phyloP scores from a whole-genome alignment of 2,888 invertebrate genomes.

The Cantharis nigra region DNA sequence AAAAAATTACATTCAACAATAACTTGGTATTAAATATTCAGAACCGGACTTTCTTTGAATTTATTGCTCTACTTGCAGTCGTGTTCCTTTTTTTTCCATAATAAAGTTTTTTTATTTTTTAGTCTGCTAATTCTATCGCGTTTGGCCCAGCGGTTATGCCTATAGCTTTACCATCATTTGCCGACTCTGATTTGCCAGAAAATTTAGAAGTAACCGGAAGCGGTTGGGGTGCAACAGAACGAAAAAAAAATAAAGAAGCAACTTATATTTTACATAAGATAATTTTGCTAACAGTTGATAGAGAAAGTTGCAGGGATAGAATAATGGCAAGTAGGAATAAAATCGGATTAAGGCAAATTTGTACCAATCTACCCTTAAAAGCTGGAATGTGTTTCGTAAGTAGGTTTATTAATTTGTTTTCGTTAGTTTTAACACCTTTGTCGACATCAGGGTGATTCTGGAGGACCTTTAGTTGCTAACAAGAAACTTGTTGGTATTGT shows the following conservation, averaged over 20 bases:
- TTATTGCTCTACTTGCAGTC: background rate
- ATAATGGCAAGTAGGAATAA: background rate
- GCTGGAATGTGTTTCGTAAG: constrained; percentile 10
- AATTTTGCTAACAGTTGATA: background rate
- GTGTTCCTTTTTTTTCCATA: too few relatives aligned
- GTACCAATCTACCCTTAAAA: background rate
- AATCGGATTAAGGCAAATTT: background rate
- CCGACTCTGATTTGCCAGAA: background rate
- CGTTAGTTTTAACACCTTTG: background rate
- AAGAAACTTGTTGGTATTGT: constrained; percentile 6
- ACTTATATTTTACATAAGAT: background rate
- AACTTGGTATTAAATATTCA: background rate
- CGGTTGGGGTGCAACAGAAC: background rate
- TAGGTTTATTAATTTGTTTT: background rate
- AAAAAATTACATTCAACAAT: background rate
- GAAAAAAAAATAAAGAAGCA: background rate
- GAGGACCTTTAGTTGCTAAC: constrained; percentile 2
- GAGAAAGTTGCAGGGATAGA: background rate
- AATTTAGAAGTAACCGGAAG: background rate
- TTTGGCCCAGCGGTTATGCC: background rate
- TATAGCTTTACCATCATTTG: background rate
- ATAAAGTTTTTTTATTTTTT: background rate
- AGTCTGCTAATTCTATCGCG: background rate
- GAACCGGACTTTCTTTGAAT: background rate
- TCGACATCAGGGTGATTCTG: constrained; percentile 7